Evolutionary conservation across 2,888 invertebrate genomes (phyloP).

Genomic region (Drosophila emarginata): DNA sequence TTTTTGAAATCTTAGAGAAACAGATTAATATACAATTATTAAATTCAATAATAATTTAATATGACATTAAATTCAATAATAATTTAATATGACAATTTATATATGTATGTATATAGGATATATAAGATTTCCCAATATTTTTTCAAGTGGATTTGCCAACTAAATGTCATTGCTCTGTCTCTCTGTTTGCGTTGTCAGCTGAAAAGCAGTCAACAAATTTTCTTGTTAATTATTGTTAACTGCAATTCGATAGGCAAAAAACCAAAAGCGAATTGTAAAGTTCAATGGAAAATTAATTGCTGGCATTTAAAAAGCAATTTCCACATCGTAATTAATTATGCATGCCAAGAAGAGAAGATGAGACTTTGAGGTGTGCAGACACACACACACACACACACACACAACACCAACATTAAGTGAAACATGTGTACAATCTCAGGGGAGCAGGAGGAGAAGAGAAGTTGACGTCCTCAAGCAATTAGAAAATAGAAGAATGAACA

Average conservation of each 20-base stretch:
- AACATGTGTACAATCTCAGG: background rate
- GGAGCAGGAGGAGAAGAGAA: background rate
- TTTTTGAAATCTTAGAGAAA: too few species aligned
- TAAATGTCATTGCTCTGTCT: slow-evolving; percentile 30
- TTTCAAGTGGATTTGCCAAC: background rate
- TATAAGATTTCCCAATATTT: background rate
- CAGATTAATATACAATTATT: too few species aligned
- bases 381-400: background rate
- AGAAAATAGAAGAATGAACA: slow-evolving; percentile 23
- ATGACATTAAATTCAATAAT: too few species aligned
- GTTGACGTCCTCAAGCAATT: slow-evolving; percentile 34
- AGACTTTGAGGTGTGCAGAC: background rate
- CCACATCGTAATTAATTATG: slow-evolving; percentile 61
- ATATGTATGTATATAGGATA: background rate
- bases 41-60: too few species aligned
- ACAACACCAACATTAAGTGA: background rate
- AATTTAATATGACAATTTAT: too few species aligned
- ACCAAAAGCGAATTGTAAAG: slow-evolving; percentile 31
- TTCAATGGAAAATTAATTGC: slow-evolving; percentile 60
- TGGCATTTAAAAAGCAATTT: slow-evolving; percentile 47
- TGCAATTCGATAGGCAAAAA: slow-evolving; percentile 59
- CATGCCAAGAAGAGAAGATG: slow-evolving; percentile 37
- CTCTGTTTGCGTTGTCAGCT: slow-evolving; percentile 59
- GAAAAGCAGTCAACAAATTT: slow-evolving; percentile 40
- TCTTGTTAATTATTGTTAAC: slow-evolving; percentile 43